phyloP scores from a whole-genome alignment of 1,140 invertebrate genomes.

The Trichonephila clavipes region DNA sequence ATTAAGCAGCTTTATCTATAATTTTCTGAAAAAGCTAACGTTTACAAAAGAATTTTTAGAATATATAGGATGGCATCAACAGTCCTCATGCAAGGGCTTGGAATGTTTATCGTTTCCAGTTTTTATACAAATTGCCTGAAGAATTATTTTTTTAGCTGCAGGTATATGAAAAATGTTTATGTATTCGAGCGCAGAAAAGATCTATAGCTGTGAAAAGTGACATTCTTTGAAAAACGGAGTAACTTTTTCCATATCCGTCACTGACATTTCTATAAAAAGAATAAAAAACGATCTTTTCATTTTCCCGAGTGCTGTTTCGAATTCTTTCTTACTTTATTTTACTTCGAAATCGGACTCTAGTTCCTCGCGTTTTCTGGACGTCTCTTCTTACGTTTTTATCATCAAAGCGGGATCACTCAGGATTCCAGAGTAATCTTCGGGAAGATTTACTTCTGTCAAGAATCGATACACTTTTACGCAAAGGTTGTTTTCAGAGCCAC shows the following conservation, averaged over 20 bases:
- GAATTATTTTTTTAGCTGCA: too few species aligned
- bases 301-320: background rate
- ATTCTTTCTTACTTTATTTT: background rate
- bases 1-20: too few species aligned
- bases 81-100: too few species aligned
- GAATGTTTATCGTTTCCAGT: background rate
- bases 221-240: background rate
- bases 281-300: background rate
- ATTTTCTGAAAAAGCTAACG: too few species aligned
- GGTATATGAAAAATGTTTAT: background rate
- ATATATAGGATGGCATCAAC: too few species aligned
- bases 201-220: background rate
- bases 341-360: background rate
- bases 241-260: background rate
- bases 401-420: background rate
- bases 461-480: background rate
- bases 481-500: background rate
- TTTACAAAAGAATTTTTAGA: too few species aligned
- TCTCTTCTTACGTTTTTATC: constrained; percentile 20
- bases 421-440: background rate
- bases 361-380: background rate
- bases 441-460: constrained; percentile 9
- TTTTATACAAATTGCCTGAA: background rate
- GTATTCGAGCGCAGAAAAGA: background rate
- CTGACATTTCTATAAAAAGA: constrained; percentile 16